Conservation (phyloP, 2,113 vertebrate genomes). For the Calypte anna region DNA sequence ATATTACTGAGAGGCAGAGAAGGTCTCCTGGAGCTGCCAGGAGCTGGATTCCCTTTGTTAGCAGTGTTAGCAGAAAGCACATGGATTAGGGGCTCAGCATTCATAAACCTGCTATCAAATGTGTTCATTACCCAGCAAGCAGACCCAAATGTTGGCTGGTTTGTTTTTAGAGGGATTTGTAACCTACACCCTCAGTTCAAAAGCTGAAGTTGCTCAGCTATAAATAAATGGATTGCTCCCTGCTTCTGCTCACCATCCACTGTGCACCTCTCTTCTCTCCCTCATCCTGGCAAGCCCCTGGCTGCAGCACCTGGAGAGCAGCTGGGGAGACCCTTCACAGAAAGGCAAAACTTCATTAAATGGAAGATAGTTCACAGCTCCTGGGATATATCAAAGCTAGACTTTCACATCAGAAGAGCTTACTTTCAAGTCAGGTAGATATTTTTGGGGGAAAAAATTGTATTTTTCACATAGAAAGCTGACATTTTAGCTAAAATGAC, state of each 20-base stretch:
- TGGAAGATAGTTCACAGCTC: neutral
- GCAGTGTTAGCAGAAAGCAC: neutral
- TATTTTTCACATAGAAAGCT: neutral
- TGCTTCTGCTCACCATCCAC: neutral
- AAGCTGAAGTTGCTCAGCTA: neutral
- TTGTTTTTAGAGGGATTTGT: neutral
- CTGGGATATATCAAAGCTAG: neutral
- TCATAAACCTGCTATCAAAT: neutral
- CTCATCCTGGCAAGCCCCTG: neutral
- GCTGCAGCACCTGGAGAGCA: neutral
- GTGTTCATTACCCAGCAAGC: accelerated
- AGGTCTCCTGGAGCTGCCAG: neutral
- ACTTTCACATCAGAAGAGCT: neutral
- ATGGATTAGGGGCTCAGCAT: neutral
- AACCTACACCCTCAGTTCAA: neutral
- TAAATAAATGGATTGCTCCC: neutral
- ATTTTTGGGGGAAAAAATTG: neutral
- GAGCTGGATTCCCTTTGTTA: neutral
- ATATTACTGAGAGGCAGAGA: neutral
- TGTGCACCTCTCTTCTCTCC: accelerated
- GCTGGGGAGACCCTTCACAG: neutral
- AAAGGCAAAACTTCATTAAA: neutral
- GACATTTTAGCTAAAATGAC: neutral
- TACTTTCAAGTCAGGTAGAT: neutral
- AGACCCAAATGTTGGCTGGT: neutral